phyloP scores from a whole-genome alignment of 2,113 vertebrate species.

The Alligator sinensis region DNA sequence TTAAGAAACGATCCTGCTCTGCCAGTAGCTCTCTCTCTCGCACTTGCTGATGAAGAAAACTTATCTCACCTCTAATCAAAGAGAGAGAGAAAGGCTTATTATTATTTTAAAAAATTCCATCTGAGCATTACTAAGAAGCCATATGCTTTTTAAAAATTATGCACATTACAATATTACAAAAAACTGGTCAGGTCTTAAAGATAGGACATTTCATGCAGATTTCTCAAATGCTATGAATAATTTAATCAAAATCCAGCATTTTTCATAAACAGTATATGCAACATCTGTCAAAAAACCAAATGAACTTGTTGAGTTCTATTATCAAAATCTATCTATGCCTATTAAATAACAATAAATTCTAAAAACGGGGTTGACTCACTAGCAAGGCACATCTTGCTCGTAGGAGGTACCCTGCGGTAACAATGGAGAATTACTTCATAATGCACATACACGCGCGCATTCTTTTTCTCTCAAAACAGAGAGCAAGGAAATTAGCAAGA shows the following conservation, averaged over 20 bases:
- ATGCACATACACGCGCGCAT: neutral
- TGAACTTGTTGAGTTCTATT: neutral
- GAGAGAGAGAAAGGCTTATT: neutral
- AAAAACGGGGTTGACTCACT: neutral
- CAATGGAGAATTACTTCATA: neutral
- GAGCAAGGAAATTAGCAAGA: neutral
- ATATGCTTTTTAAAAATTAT: neutral
- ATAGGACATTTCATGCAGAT: neutral
- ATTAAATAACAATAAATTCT: neutral
- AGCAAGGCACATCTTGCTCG: neutral
- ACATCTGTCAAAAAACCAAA: neutral
- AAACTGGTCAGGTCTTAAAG: neutral
- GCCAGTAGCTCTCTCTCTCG: conserved; percentile 30
- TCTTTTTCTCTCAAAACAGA: neutral
- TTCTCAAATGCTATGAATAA: neutral
- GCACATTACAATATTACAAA: neutral
- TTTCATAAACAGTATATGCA: neutral
- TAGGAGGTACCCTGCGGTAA: neutral
- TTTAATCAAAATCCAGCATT: neutral
- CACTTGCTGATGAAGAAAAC: conserved; percentile 49
- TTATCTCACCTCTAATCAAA: conserved; percentile 37
- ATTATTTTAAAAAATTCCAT: neutral
- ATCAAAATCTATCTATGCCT: neutral
- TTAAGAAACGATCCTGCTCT: conserved; percentile 39
- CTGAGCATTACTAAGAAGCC: neutral